A percentile compares a stretch with the other conserved stretches of the same genome.
These are phyloP conservation scores for Stichopus horrens DNA, from an alignment of 53 echinoderm and acorn worm species.

Conservation along the genomic window DNA sequence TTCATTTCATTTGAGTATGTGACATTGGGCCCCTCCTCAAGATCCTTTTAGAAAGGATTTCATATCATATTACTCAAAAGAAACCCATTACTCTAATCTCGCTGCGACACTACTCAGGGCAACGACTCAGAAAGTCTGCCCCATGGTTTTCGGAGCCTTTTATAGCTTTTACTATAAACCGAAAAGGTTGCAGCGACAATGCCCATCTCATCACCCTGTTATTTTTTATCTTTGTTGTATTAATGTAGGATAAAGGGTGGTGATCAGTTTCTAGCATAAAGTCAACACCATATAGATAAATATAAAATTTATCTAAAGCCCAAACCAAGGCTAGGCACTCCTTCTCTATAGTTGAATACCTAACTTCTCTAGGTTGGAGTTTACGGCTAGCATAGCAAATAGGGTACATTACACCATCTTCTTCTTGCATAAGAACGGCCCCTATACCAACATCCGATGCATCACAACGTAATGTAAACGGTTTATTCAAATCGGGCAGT, in stretches of 20 bases:
- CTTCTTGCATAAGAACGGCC: constrained; percentile 15
- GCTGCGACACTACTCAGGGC: too few species aligned
- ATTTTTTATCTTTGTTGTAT: not conserved
- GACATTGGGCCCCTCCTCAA: too few species aligned
- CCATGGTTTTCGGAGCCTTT: not conserved
- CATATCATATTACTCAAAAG: too few species aligned
- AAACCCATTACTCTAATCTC: too few species aligned
- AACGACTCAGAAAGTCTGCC: not conserved
- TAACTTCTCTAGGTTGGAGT: not conserved
- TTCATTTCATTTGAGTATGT: too few species aligned
- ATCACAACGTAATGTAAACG: constrained; percentile 11
- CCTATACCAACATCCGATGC: constrained; percentile 34
- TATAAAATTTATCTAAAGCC: constrained; percentile 32
- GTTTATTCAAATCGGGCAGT: constrained; percentile 8
- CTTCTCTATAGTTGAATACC: not conserved
- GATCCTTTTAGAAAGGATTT: too few species aligned
- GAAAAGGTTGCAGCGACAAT: not conserved
- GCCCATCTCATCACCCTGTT: not conserved
- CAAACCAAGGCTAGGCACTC: constrained; percentile 30
- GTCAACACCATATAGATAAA: constrained; percentile 47
- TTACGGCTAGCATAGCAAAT: constrained; percentile 38
- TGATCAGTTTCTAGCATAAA: constrained; percentile 29
- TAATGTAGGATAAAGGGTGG: not conserved
- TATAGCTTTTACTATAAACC: not conserved
- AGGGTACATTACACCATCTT: not conserved